Conservation (phyloP, 1,140 invertebrate species). For the Bombus picipes region DNA sequence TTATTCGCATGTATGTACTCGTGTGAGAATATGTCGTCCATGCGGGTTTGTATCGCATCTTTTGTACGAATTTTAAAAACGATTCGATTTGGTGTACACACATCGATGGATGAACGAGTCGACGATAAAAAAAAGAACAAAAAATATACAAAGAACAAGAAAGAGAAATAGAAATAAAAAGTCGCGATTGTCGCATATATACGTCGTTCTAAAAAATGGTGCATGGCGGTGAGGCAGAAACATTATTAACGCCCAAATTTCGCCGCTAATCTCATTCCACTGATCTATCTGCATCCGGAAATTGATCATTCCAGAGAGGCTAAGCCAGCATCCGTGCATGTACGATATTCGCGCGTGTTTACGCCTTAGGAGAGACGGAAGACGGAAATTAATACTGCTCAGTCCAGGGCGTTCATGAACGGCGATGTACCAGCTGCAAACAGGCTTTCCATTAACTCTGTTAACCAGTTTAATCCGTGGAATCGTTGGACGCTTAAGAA, state of each 20-base stretch:
- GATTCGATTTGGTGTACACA: constrained; percentile 34
- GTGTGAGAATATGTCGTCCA: neutral
- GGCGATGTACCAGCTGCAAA: constrained; percentile 10
- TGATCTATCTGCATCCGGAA: constrained; percentile 24
- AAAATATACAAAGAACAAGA: neutral
- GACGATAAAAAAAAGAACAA: neutral
- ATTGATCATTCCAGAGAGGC: constrained; percentile 3
- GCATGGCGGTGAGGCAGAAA: neutral
- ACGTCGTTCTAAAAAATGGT: constrained; percentile 18
- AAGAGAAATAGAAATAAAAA: neutral
- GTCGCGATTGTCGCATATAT: neutral
- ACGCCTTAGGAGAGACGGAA: constrained; percentile 47
- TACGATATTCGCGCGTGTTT: constrained; percentile 14
- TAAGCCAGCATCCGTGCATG: neutral
- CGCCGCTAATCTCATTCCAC: neutral
- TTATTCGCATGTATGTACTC: neutral
- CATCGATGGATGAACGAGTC: neutral
- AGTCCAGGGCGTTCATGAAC: constrained; percentile 50
- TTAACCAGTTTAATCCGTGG: constrained; percentile 15
- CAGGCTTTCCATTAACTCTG: constrained; percentile 15
- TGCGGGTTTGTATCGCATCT: constrained; percentile 1
- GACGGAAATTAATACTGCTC: constrained; percentile 68
- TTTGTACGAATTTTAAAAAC: constrained; percentile 39
- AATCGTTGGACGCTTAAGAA: neutral
- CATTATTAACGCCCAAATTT: neutral